Base-by-base conservation (phyloP, 2,113 vertebrate genomes). In the Morphnarchus princeps region DNA sequence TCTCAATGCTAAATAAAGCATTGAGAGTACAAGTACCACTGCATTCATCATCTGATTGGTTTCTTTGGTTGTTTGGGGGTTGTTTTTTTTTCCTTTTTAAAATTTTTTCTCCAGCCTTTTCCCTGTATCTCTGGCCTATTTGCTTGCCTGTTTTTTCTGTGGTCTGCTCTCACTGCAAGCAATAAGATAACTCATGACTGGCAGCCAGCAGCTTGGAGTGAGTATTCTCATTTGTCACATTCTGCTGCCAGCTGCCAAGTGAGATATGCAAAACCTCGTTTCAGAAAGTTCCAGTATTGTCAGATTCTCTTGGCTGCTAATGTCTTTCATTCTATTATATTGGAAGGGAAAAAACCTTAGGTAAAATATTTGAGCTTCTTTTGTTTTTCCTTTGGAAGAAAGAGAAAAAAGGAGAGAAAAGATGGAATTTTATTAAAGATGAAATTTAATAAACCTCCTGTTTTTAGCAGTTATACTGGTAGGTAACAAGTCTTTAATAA, bases 151-250 rank as follows among this genome's bases (percentile, higher is more conserved):
- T 66, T 72, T 82, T 52, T 52, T n/a, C 83, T 93, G 71, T 86
- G 89, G 81, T 81, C 89, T 92, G 29, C 61, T 93, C 72, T 92
- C 66, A 87, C 83, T 95, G 79, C 70, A 70, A 88, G 89, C 72
- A 94, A 49, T 76, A 93, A 95, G 96, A 96, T 96, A 97, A 97
- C 71, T 95, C 72, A 31, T 90, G 97, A 96, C 73, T 97, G 96
- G 93, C 96, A 97, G 96, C 78, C 89, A 92, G 92, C 86, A 92
- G 80, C 83, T 94, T 87, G 63, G 85, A 93, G 90, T 93, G 90
- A 95, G 93, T 94, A 87, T 96, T 96, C 88, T 94, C 85, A 89
- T 95, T 97, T 97, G 95, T 96, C 97, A 86, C 73, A 38, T 93
- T 85, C 86, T 87, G 54, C 55, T 92, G 62, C 91, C 74, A 91